Conservation (phyloP, 2,888 invertebrate species). For the Nowickia ferox region DNA sequence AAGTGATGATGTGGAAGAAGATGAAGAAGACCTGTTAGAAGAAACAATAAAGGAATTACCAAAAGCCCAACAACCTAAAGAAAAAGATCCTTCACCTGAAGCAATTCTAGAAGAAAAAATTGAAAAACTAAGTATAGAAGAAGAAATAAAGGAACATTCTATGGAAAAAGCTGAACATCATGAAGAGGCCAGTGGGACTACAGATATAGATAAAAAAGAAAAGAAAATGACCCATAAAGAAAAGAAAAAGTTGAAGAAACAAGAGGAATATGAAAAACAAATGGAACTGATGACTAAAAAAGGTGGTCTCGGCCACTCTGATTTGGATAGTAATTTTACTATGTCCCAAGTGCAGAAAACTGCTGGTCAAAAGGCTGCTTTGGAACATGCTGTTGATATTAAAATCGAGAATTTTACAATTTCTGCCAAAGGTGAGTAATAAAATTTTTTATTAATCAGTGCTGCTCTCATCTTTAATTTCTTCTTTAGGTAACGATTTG, state of each 20-base stretch:
- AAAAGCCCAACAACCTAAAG: conserved; percentile 15
- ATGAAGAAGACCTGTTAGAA: conserved; percentile 76
- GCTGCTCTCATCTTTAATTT: neutral
- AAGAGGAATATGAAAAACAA: conserved; percentile 94
- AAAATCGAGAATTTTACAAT: conserved; percentile 99
- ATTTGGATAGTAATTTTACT: conserved; percentile 96
- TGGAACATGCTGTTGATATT: conserved; percentile 98
- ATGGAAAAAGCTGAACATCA: neutral
- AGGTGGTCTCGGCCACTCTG: conserved; percentile 94
- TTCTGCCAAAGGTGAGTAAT: conserved; percentile 90
- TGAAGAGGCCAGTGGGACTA: conserved; percentile 41
- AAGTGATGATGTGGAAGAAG: conserved; percentile 78
- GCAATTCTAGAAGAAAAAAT: conserved; percentile 80
- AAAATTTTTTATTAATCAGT: neutral
- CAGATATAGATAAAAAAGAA: conserved; percentile 81
- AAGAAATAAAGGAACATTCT: conserved; percentile 13
- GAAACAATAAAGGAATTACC: conserved; percentile 58
- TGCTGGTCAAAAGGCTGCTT: conserved; percentile 89
- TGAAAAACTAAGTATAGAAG: conserved; percentile 63
- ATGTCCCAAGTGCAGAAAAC: conserved; percentile 92
- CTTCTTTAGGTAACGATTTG: conserved; percentile 89
- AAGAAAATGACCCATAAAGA: conserved; percentile 95
- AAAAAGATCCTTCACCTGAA: conserved; percentile 34
- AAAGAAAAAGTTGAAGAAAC: conserved; percentile 94
- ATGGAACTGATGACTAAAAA: conserved; percentile 93